Base-by-base conservation (phyloP, 2,888 invertebrate genomes). In the Geotrupes spiniger region DNA sequence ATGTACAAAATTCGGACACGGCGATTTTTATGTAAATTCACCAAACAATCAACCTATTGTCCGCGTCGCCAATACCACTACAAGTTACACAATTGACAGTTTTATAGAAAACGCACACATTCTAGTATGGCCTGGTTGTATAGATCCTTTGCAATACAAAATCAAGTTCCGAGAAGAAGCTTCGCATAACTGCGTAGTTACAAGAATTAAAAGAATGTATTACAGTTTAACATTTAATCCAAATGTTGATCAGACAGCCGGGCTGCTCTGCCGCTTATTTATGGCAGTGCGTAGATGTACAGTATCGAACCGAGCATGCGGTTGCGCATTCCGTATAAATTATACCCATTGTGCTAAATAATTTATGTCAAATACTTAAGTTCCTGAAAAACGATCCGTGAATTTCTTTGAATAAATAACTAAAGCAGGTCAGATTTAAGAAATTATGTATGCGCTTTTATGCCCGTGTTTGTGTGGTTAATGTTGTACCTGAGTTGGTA, bases 221-320 rank as follows among this genome's bases (percentile, higher is more conserved):
- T 64, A 65, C 65, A 64, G 64, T 67, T 66, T 66, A 64, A 65
- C 65, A 62, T 67, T 67, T 67, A 67, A 66, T 66, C 65, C 67
- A 62, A 66, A 67, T 64, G 65, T 63, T 64, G 65, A 66, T 67
- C 66, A 54, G 64, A 64, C 63, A 63, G 60, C 55, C 59, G 59
- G 58, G 54, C 52, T 59, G 53, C 25, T 33, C 57, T 54, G 50
- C 46, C 46, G 52, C 56, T 63, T 64, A 66, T 66, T 64, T 66
- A 64, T 64, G 52, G 61, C 57, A 54, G 54, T 57, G 60, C 56
- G 58, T 56, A 58, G 59, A 61, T 59, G 62, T 60, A 63, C 64
- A 60, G 61, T 63, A 63, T 63, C 59, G 63, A 61, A 62, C 57
- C 54, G 58, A 52, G 57, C 56, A 55, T 59, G 61, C 62, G 55